These are phyloP conservation scores for Romanomermis culicivorax DNA, from an alignment of 2,888 invertebrate species.

Conservation along the genomic window DNA sequence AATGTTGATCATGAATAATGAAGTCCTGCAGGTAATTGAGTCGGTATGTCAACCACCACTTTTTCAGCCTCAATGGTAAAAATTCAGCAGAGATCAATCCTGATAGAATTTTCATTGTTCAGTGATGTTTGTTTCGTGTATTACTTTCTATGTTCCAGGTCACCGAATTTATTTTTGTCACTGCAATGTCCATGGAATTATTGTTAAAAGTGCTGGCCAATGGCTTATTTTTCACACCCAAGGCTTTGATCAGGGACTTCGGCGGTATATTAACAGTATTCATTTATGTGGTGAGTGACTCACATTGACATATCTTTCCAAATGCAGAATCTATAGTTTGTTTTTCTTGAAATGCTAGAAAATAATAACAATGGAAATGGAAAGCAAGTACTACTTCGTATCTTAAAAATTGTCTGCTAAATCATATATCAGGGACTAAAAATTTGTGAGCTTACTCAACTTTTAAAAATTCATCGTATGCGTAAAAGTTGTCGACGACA, in stretches of 20 bases:
- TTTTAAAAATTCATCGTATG: too few relatives aligned
- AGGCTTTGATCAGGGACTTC: conserved; percentile 90
- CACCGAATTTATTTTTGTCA: conserved; percentile 89
- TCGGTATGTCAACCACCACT: not conserved
- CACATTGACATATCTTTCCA: conserved; percentile 4
- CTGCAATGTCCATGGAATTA: conserved; percentile 90
- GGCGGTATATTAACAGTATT: conserved; percentile 89
- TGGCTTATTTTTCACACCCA: conserved; percentile 93
- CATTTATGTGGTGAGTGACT: conserved; percentile 62
- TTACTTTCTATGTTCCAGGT: conserved; percentile 30
- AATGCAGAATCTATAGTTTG: too few relatives aligned
- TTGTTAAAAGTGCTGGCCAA: conserved; percentile 85
- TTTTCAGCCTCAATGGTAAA: not conserved
- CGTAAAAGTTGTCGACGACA: too few relatives aligned
- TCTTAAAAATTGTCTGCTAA: too few relatives aligned
- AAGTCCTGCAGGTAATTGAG: conserved; percentile 54
- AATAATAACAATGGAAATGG: too few relatives aligned
- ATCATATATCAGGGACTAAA: too few relatives aligned
- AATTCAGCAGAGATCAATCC: too few relatives aligned
- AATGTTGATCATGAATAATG: conserved; percentile 67
- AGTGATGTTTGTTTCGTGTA: too few relatives aligned
- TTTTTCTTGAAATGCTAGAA: too few relatives aligned
- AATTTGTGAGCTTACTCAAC: too few relatives aligned
- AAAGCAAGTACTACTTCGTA: too few relatives aligned
- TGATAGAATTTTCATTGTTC: too few relatives aligned